Base-by-base conservation (phyloP, 37 sponge, comb jelly and placozoan species). In the Cliona cf. orientalis region DNA sequence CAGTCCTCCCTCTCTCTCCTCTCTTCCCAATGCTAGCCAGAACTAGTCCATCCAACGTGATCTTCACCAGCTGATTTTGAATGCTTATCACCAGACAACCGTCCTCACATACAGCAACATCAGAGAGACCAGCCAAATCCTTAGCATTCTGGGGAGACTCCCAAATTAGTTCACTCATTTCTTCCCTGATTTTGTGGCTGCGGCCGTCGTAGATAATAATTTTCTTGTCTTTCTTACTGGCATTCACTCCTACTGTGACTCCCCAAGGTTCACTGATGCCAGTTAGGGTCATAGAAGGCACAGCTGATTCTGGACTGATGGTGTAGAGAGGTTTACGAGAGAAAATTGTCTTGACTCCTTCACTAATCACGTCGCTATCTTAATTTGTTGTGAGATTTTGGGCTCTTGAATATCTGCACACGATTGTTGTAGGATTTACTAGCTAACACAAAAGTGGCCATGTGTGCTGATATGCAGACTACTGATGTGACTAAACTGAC, bases 1-100 rank as follows among this genome's bases (percentile, higher is more conserved):
- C 35, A 3, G 32, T 2, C 33, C 32, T 65, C 33, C 66, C 66
- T 34, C 66, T 2, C 2, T 29, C 19, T 65, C 66, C 66, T 61
- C 63, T 65, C 66, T 65, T 65, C 4, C 66, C 66, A 29, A 65
- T 36, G 33, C 66, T 65, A 34, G 66, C 66, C 28, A 65, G 28
- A 3, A 65, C 66, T 1, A 34, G 6, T 5, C 35, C 66, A 33
- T 2, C 3, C 35, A 32, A 34, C 17, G 32, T 65, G 2, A 65
- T 2, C 66, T 65, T 65, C 35, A 65, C 35, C 6, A 65, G 66
- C 35, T 65, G 66, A 2, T 65, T 5, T 2, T 6, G 37, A 65
- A 32, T 1, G 66, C 3, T 34, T 2, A 65, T 29, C 4, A 65
- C 35, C 3, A 65, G 33, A 32, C 35, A 34, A 36, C 66, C 66